Conservation (phyloP, 1,140 invertebrate species). For the Anastrepha obliqua region DNA sequence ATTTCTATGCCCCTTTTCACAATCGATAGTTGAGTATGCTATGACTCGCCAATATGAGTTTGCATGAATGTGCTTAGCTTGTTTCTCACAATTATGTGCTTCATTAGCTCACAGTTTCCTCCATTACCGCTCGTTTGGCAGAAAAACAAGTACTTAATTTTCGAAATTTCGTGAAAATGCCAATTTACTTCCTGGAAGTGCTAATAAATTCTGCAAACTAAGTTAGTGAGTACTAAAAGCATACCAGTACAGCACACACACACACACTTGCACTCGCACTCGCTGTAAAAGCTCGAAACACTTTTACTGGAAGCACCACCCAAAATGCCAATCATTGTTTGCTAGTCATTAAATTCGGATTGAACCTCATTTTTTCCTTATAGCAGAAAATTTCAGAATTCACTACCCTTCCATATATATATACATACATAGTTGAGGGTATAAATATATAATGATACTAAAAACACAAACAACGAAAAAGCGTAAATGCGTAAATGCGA, state of each 20-base stretch:
- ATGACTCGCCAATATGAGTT: neutral
- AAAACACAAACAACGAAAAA: too few relatives aligned
- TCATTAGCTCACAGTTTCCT: constrained; percentile 32
- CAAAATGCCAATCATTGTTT: constrained; percentile 6
- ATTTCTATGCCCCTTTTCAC: neutral
- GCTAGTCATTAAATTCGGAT: constrained; percentile 6
- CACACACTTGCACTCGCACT: neutral
- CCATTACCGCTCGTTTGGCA: neutral
- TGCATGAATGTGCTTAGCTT: neutral
- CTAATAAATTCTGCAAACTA: constrained; percentile 24
- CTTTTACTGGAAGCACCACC: neutral
- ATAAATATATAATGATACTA: too few relatives aligned
- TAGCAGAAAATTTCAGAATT: neutral
- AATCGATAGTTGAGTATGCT: neutral
- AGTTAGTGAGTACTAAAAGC: neutral
- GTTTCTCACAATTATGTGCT: constrained; percentile 26
- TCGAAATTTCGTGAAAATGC: constrained; percentile 1
- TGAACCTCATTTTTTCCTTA: constrained; percentile 9
- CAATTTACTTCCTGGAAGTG: constrained; percentile 18
- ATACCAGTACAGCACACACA: neutral
- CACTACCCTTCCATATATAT: neutral
- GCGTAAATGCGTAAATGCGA: too few relatives aligned
- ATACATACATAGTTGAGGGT: neutral
- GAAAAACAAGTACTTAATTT: constrained; percentile 13
- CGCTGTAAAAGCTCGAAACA: neutral